Evolutionary conservation across 2,888 invertebrate genomes (phyloP).

Genomic region (Chrysodeixis includens): DNA sequence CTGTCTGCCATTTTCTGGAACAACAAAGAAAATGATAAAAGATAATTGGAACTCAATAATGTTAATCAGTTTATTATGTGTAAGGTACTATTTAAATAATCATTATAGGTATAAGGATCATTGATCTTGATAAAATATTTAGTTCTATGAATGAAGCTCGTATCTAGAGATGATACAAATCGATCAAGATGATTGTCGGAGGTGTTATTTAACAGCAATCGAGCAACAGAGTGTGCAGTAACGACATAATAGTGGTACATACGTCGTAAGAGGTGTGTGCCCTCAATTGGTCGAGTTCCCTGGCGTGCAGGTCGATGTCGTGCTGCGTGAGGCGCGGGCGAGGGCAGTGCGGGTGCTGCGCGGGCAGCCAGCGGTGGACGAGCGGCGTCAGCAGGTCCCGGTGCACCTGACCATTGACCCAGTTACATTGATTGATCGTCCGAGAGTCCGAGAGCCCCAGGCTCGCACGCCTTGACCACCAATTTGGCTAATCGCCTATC

Average conservation of each 20-base stretch:
- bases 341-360: conserved; percentile 75
- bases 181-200: conserved; percentile 17
- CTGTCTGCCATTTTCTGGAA: conserved; percentile 68
- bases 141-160: neutral
- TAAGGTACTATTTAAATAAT: too few relatives aligned
- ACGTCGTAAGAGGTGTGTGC: conserved; percentile 63
- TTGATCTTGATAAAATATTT: too few relatives aligned
- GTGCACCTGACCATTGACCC: conserved; percentile 78
- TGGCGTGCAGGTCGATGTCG: conserved; percentile 77
- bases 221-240: neutral
- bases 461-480: conserved; percentile 47
- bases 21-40: conserved; percentile 6
- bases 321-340: conserved; percentile 79
- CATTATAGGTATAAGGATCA: too few relatives aligned
- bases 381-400: conserved; percentile 91
- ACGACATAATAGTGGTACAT: conserved; percentile 38
- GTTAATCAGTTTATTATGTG: too few relatives aligned
- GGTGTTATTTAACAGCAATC: neutral
- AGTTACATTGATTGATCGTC: conserved; percentile 22
- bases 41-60: too few relatives aligned
- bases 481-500: conserved; percentile 50
- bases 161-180: conserved; percentile 2
- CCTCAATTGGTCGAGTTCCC: conserved; percentile 71
- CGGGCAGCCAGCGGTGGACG: conserved; percentile 88
- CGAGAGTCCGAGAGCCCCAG: neutral